These are phyloP conservation scores for Dipodomys ordii DNA, from an alignment of 2,113 vertebrate species.

Conservation along the genomic window DNA sequence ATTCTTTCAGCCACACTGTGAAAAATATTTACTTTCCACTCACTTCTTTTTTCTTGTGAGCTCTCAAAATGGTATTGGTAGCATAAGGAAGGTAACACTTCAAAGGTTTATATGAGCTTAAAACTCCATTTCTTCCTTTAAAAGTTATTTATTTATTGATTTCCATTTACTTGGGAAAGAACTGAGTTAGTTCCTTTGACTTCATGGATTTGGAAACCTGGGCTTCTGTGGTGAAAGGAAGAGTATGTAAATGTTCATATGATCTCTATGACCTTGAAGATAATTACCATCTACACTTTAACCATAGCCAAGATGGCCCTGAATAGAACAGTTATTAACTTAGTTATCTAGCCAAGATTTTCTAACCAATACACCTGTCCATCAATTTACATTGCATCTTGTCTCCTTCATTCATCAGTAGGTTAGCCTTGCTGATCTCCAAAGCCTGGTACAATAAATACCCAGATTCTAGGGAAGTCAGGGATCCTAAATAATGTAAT, in stretches of 20 bases:
- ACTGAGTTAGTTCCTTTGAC: conserved; percentile 25
- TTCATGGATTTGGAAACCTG: background rate
- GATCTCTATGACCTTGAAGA: background rate
- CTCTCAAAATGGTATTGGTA: background rate
- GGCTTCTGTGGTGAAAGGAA: background rate
- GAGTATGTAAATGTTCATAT: background rate
- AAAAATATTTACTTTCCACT: conserved; percentile 47
- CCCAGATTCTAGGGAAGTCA: background rate
- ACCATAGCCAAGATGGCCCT: background rate
- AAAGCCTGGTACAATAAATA: background rate
- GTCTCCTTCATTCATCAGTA: background rate
- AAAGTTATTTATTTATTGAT: background rate
- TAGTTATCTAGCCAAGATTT: background rate
- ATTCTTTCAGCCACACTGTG: conserved; percentile 49
- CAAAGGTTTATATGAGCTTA: conserved; percentile 27
- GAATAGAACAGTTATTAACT: conserved; percentile 11
- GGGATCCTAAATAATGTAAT: background rate
- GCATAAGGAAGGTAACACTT: conserved; percentile 22
- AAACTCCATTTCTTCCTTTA: background rate
- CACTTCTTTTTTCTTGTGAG: conserved; percentile 26
- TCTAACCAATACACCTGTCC: background rate
- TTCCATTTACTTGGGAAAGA: background rate
- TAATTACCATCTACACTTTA: background rate
- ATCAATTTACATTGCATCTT: background rate
- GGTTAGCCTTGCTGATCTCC: background rate